phyloP scores from a whole-genome alignment of 2,888 invertebrate species.

The Thymelicus sylvestris region DNA sequence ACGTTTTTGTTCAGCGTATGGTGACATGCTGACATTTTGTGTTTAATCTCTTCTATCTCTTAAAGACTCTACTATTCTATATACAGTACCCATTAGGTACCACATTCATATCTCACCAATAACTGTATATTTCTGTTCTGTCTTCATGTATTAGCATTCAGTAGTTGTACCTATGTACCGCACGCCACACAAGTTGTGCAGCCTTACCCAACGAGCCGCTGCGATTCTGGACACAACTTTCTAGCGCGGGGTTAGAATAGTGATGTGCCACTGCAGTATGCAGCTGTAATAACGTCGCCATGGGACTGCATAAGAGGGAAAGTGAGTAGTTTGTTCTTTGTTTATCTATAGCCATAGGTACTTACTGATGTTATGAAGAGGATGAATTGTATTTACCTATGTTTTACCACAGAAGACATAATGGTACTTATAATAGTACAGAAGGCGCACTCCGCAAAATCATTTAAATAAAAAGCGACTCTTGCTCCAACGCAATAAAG shows the following conservation, averaged over 20 bases:
- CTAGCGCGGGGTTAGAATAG: constrained; percentile 30
- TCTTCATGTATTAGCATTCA: not conserved
- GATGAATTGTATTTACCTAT: too few relatives aligned
- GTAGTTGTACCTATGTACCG: not conserved
- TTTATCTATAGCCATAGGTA: not conserved
- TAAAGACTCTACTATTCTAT: too few relatives aligned
- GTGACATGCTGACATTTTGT: too few relatives aligned
- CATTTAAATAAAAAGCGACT: too few relatives aligned
- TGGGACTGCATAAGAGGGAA: constrained; percentile 74
- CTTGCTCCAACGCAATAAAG: too few relatives aligned
- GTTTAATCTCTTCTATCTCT: too few relatives aligned
- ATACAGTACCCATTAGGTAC: too few relatives aligned
- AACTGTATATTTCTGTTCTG: not conserved
- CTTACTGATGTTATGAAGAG: too few relatives aligned
- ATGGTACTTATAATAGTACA: too few relatives aligned
- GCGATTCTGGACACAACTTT: constrained; percentile 21
- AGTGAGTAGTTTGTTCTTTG: constrained; percentile 61
- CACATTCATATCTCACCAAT: not conserved
- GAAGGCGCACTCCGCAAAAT: too few relatives aligned
- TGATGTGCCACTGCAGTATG: constrained; percentile 42
- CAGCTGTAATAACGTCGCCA: constrained; percentile 49
- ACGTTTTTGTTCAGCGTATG: too few relatives aligned
- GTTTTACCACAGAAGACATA: too few relatives aligned
- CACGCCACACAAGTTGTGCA: constrained; percentile 3
- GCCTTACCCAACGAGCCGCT: constrained; percentile 12